Evolutionary conservation across 2,113 vertebrate species (phyloP).

Genomic region (Ctenodactylus gundi): DNA sequence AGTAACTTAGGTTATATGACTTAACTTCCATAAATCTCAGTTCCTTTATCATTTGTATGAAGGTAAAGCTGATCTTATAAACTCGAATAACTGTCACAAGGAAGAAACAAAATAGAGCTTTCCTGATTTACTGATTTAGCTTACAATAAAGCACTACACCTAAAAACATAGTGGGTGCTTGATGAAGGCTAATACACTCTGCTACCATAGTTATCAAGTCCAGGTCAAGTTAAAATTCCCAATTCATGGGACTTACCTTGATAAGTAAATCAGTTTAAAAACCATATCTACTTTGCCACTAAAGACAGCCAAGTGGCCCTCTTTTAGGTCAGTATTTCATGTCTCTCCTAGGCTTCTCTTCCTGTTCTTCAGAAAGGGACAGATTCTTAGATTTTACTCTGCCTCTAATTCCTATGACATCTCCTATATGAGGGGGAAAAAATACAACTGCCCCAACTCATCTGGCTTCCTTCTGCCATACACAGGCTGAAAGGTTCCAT

Average conservation of each 20-base stretch:
- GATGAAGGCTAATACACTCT: not conserved
- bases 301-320: not conserved
- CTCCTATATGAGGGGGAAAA: not conserved
- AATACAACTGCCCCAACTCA: not conserved
- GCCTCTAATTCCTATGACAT: not conserved
- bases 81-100: not conserved
- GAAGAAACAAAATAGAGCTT: constrained; percentile 1
- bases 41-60: constrained; percentile 42
- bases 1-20: not conserved
- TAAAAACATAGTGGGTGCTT: not conserved
- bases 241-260: not conserved
- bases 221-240: not conserved
- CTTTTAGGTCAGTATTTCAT: not conserved
- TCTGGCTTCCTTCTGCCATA: not conserved
- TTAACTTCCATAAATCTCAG: constrained; percentile 23
- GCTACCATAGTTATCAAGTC: not conserved
- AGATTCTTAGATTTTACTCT: not conserved
- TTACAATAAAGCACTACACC: not conserved
- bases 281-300: not conserved
- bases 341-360: not conserved
- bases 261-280: not conserved
- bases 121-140: too few relatives aligned
- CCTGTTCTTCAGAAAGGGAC: not conserved
- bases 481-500: not conserved
- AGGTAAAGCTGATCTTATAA: constrained; percentile 12